These are phyloP conservation scores for Morphnarchus princeps DNA, from an alignment of 2,113 vertebrate genomes.

Conservation along the genomic window DNA sequence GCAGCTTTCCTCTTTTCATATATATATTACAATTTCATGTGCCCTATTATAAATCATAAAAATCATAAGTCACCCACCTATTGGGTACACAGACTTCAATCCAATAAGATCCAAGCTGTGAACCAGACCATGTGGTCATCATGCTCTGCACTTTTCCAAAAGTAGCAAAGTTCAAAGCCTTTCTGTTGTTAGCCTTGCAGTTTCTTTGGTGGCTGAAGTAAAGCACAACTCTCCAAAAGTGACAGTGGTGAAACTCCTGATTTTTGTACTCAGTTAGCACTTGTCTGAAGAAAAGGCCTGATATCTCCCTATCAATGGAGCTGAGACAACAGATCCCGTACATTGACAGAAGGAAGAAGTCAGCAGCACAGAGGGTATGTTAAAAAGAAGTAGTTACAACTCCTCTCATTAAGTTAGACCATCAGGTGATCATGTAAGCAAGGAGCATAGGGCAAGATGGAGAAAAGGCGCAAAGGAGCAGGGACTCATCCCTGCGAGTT, in stretches of 20 bases:
- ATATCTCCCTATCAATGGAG: not conserved
- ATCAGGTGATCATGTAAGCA: too few species aligned
- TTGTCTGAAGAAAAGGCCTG: not conserved
- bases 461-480: not conserved
- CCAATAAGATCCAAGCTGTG: not conserved
- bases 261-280: not conserved
- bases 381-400: not conserved
- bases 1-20: not conserved
- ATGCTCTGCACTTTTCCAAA: not conserved
- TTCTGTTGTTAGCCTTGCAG: not conserved
- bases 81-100: not conserved
- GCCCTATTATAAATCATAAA: not conserved
- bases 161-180: not conserved
- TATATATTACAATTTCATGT: not conserved
- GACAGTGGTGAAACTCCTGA: not conserved
- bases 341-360: not conserved
- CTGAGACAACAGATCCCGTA: not conserved
- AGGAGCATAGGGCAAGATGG: not conserved
- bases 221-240: not conserved
- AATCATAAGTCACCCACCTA: not conserved
- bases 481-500: not conserved
- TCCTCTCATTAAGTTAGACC: not conserved
- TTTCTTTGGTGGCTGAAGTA: not conserved
- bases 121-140: accelerated
- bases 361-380: not conserved